Percentiles rank a stretch among this genome's conserved stretches.
Evolutionary conservation across 1,140 invertebrate species (phyloP).

Genomic region (Tenebrio molitor): DNA sequence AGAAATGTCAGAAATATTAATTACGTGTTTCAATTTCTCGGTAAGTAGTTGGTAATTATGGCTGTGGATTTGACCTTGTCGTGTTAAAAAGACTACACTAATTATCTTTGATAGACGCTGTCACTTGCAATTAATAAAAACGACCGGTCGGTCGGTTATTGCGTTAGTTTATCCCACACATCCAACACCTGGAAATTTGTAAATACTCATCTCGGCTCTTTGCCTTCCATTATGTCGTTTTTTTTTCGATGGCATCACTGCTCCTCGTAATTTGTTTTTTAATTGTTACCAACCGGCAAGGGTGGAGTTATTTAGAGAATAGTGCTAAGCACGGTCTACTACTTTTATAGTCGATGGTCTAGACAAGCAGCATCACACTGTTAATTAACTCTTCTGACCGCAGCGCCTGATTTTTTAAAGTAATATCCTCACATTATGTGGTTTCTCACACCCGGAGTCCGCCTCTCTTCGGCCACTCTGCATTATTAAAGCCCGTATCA

Average conservation of each 20-base stretch:
- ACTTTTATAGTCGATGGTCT: conserved; percentile 11
- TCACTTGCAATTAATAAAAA: conserved; percentile 49
- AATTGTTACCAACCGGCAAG: not conserved
- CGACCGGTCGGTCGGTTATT: conserved; percentile 44
- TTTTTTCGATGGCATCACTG: not conserved
- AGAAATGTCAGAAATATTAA: conserved; percentile 18
- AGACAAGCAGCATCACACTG: conserved; percentile 34
- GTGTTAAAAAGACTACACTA: conserved; percentile 38
- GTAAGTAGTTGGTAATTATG: conserved; percentile 39
- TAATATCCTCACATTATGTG: no score
- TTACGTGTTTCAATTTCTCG: conserved; percentile 15
- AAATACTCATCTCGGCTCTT: conserved; percentile 4
- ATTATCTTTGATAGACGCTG: conserved; percentile 49
- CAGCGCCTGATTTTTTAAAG: conserved; percentile 20
- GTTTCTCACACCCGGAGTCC: no score
- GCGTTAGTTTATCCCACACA: conserved; percentile 47
- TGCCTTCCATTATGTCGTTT: conserved; percentile 4
- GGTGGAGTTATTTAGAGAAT: conserved; percentile 6
- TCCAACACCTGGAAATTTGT: conserved; percentile 5
- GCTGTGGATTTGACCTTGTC: conserved; percentile 42
- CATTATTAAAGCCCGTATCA: no score
- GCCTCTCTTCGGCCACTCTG: no score
- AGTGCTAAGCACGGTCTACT: conserved; percentile 6
- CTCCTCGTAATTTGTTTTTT: conserved; percentile 15
- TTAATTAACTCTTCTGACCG: conserved; percentile 39